Percentiles rank a stretch among this genome's conserved stretches.
phyloP scores from a whole-genome alignment of 2,888 invertebrate genomes.

The Drosophila prostipennis region DNA sequence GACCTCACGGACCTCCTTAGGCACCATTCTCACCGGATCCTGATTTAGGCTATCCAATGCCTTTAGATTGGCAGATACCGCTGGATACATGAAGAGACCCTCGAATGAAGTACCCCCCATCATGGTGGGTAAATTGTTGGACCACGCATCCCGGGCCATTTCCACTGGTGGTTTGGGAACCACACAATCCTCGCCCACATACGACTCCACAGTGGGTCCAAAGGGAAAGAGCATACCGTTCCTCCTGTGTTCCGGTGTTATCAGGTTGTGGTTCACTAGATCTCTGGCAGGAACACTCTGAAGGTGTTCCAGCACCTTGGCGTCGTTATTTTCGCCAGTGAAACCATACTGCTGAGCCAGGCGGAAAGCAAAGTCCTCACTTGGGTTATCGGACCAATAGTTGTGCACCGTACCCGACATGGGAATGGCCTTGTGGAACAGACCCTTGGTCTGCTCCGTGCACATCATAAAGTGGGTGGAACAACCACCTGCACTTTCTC shows the following conservation, averaged over 20 bases:
- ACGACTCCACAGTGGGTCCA: slow-evolving; percentile 81
- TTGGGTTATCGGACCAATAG: slow-evolving; percentile 74
- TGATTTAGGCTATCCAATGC: slow-evolving; percentile 53
- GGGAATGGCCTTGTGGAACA: slow-evolving; percentile 82
- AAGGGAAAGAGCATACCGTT: slow-evolving; percentile 73
- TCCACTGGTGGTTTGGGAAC: slow-evolving; percentile 70
- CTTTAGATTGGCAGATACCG: slow-evolving; percentile 53
- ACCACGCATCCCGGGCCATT: slow-evolving; percentile 80
- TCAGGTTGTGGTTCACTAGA: slow-evolving; percentile 69
- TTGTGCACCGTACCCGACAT: slow-evolving; percentile 81
- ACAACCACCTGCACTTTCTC: slow-evolving; percentile 85
- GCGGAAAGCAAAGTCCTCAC: slow-evolving; percentile 72
- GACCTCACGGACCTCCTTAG: slow-evolving; percentile 47
- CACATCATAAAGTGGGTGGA: slow-evolving; percentile 84
- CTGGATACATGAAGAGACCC: slow-evolving; percentile 79
- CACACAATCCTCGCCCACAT: slow-evolving; percentile 75
- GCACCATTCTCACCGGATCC: slow-evolving; percentile 57
- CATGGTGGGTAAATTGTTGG: slow-evolving; percentile 78
- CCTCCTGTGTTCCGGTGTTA: slow-evolving; percentile 68
- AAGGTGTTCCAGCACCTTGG: slow-evolving; percentile 81
- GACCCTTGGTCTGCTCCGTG: slow-evolving; percentile 84
- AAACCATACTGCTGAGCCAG: slow-evolving; percentile 81
- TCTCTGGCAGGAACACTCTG: slow-evolving; percentile 72
- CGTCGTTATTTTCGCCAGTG: slow-evolving; percentile 80
- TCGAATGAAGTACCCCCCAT: slow-evolving; percentile 82